phyloP scores from a whole-genome alignment of 2,797 vertebrate species.

The Coranthus polyacanthus region DNA sequence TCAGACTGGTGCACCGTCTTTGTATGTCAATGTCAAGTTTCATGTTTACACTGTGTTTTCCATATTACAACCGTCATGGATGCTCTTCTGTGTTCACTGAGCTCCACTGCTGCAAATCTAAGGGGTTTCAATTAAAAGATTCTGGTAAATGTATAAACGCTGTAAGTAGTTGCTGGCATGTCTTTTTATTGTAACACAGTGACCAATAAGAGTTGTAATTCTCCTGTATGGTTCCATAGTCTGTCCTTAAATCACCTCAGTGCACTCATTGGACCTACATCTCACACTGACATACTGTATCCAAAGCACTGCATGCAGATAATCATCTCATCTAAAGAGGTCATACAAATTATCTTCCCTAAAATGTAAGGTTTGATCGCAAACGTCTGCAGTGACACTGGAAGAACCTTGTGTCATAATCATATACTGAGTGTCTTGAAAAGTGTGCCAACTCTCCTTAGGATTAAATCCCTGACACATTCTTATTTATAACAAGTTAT shows the following conservation, averaged over 20 bases:
- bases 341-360: slow-evolving; percentile 38
- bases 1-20: too few species aligned
- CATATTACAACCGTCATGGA: too few species aligned
- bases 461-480: not conserved
- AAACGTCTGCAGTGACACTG: slow-evolving; percentile 23
- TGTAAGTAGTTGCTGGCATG: not conserved
- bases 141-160: not conserved
- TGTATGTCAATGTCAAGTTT: too few species aligned
- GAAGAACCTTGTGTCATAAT: slow-evolving; percentile 6
- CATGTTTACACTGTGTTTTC: too few species aligned
- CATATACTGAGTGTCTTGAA: not conserved
- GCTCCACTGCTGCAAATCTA: too few species aligned
- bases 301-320: slow-evolving; percentile 25
- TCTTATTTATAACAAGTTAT: not conserved
- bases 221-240: not conserved
- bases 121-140: too few species aligned
- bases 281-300: slow-evolving; percentile 23
- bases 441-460: not conserved
- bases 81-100: too few species aligned
- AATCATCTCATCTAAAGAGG: slow-evolving; percentile 36
- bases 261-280: slow-evolving; percentile 25
- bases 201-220: not conserved
- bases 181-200: not conserved
- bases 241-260: too few species aligned
- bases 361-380: slow-evolving; percentile 18